phyloP scores from a whole-genome alignment of 2,888 invertebrate species.

The Brenthis ino region DNA sequence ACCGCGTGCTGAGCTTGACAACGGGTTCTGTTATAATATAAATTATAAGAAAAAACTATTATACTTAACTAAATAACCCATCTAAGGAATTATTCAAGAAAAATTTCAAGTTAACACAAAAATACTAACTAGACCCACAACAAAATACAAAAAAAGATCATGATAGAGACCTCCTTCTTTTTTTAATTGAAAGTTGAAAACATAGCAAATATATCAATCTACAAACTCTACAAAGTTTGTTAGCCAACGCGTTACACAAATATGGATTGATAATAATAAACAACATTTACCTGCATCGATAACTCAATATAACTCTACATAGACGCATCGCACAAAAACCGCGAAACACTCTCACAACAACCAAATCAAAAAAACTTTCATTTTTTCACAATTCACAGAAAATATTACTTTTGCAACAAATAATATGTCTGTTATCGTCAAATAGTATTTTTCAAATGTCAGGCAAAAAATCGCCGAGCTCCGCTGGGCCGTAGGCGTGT shows the following conservation, averaged over 20 bases:
- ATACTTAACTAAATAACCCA: not conserved
- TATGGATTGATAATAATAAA: constrained; percentile 36
- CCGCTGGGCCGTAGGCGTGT: constrained; percentile 70
- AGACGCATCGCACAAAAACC: constrained; percentile 53
- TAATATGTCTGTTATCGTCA: constrained; percentile 77
- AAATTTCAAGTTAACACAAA: not conserved
- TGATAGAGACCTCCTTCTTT: not conserved
- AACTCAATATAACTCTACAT: constrained; percentile 33
- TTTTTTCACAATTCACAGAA: not conserved
- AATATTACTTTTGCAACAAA: constrained; percentile 46
- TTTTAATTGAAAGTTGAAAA: too few relatives aligned
- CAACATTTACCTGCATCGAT: constrained; percentile 69
- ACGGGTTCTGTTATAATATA: constrained; percentile 19
- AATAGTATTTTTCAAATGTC: constrained; percentile 81
- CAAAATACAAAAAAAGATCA: constrained; percentile 27
- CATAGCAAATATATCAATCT: too few relatives aligned
- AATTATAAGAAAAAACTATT: not conserved
- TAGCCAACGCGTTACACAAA: too few relatives aligned
- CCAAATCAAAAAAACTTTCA: constrained; percentile 33
- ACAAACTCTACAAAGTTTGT: too few relatives aligned
- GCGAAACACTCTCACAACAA: constrained; percentile 48
- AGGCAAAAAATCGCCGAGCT: constrained; percentile 77
- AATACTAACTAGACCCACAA: not conserved
- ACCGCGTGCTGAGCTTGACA: constrained; percentile 33
- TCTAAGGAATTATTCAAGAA: not conserved